Evolutionary conservation across 2,888 invertebrate species (phyloP).

Genomic region (Empis stercorea): DNA sequence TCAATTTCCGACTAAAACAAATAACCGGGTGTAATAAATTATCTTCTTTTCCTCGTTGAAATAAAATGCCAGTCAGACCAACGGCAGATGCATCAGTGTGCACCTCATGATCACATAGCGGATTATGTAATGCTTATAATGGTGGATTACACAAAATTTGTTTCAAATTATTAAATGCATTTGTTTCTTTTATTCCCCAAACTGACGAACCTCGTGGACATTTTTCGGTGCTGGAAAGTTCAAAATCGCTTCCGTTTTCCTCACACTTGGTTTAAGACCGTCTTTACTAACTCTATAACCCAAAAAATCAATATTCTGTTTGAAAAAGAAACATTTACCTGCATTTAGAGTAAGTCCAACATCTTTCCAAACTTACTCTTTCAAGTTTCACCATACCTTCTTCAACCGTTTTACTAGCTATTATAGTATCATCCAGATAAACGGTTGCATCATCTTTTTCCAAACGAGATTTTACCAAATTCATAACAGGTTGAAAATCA

Average conservation of each 20-base stretch:
- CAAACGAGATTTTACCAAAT: conserved; percentile 1
- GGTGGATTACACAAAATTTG: no score
- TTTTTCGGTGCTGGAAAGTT: background rate
- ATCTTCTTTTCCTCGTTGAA: background rate
- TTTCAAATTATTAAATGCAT: no score
- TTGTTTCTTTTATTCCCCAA: no score
- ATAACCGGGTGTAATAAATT: background rate
- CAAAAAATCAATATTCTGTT: background rate
- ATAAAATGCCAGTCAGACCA: background rate
- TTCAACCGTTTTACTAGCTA: background rate
- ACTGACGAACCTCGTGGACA: background rate
- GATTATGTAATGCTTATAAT: background rate
- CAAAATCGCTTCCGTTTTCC: background rate
- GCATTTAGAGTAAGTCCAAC: background rate
- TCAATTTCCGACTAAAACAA: background rate
- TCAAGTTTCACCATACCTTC: background rate
- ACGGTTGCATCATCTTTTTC: conserved; percentile 1
- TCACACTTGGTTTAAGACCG: background rate
- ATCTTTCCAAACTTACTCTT: background rate
- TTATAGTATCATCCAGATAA: conserved; percentile 5
- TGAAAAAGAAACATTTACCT: background rate
- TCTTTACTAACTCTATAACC: background rate
- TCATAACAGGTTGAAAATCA: conserved; percentile 8
- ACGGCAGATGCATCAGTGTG: background rate
- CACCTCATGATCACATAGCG: background rate